These are phyloP conservation scores for Psittacus erithacus DNA, from an alignment of 2,113 vertebrate species.

Conservation along the genomic window DNA sequence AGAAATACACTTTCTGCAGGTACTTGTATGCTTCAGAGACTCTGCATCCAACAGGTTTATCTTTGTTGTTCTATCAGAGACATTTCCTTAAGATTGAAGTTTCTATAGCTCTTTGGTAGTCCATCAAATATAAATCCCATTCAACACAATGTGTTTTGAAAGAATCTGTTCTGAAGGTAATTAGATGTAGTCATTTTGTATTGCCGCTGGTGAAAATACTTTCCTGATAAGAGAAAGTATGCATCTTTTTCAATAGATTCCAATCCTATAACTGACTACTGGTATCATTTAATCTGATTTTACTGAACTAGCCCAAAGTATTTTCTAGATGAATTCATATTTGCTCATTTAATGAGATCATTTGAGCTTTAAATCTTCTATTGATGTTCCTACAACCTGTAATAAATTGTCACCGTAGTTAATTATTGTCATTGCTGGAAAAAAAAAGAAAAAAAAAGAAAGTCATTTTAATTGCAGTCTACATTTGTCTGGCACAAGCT, in stretches of 20 bases:
- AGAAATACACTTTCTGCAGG: not conserved
- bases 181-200: not conserved
- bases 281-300: not conserved
- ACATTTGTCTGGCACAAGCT: conserved; percentile 1
- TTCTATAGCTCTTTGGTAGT: not conserved
- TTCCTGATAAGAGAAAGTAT: not conserved
- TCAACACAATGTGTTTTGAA: not conserved
- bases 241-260: not conserved
- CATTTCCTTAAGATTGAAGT: not conserved
- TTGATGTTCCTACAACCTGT: not conserved
- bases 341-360: not conserved
- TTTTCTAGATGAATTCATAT: not conserved
- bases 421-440: conserved; percentile 8
- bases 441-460: not conserved
- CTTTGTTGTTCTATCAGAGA: not conserved
- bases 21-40: not conserved
- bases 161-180: not conserved
- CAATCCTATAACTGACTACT: not conserved
- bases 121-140: not conserved
- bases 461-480: not conserved
- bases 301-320: not conserved
- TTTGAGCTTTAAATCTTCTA: not conserved
- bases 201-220: not conserved
- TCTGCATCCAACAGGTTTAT: not conserved
- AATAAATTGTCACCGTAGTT: not conserved